phyloP scores from a whole-genome alignment of 2,797 vertebrate genomes.

The Varecia variegata region DNA sequence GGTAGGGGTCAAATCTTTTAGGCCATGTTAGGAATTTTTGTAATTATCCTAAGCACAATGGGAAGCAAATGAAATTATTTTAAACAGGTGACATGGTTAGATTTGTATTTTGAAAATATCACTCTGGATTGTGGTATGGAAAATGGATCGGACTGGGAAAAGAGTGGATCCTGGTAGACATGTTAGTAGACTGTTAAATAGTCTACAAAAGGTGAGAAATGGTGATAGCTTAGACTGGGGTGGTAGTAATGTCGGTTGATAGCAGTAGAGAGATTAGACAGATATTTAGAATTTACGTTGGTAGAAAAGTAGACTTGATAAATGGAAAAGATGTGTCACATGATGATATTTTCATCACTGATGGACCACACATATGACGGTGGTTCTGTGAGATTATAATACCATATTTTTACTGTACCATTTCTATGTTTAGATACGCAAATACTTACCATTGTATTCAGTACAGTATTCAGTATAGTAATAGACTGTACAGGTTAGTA shows the following conservation, averaged over 20 bases:
- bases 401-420: neutral
- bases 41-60: neutral
- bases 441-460: neutral
- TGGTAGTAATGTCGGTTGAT: neutral
- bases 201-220: neutral
- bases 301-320: neutral
- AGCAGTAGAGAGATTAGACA: neutral
- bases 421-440: neutral
- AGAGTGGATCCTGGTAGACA: neutral
- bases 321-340: neutral
- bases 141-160: neutral
- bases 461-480: neutral
- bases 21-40: neutral
- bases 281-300: neutral
- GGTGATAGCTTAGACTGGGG: neutral
- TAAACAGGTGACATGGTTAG: neutral
- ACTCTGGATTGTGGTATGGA: neutral
- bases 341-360: neutral
- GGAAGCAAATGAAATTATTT: constrained; percentile 19
- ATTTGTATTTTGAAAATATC: neutral
- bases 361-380: neutral
- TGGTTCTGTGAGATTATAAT: neutral
- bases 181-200: neutral
- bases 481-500: neutral
- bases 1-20: neutral